A percentile compares a stretch with the other conserved stretches of the same genome.
Conservation (phyloP, 2,113 vertebrate species). For the Coracopsis vasa region DNA sequence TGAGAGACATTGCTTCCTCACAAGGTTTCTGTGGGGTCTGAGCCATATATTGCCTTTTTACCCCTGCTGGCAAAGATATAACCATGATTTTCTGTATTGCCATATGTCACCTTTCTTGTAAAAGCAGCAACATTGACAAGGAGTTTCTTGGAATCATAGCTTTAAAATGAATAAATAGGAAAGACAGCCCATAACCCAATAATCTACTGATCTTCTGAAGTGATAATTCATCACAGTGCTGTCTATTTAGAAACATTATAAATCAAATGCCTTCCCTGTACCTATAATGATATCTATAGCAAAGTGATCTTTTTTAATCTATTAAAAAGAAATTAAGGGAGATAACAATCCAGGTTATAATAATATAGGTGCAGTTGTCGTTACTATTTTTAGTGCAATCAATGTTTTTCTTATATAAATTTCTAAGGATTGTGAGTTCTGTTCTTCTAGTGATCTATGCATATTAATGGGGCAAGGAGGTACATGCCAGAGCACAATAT, state of each 20-base stretch:
- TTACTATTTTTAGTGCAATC: not conserved
- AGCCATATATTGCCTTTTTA: not conserved
- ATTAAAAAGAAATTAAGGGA: conserved; percentile 27
- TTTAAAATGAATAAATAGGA: not conserved
- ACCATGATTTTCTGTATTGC: not conserved
- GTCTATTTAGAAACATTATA: conserved; percentile 3
- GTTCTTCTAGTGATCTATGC: not conserved
- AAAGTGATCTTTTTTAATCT: not conserved
- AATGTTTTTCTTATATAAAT: not conserved
- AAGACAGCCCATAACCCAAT: not conserved
- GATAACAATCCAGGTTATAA: not conserved
- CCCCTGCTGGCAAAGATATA: not conserved
- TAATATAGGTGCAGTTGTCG: not conserved
- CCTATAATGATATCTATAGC: not conserved
- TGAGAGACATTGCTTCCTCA: not conserved
- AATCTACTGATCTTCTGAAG: conserved; percentile 19
- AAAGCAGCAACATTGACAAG: not conserved
- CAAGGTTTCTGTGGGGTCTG: not conserved
- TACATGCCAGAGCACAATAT: not conserved
- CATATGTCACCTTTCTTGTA: not conserved
- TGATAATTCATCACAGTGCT: conserved; percentile 22
- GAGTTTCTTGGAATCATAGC: not conserved
- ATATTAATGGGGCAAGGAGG: not conserved
- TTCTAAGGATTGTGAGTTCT: not conserved
- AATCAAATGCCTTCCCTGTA: conserved; percentile 1